Evolutionary conservation across 2,113 vertebrate species (phyloP).

Genomic region (Meleagris gallopavo): DNA sequence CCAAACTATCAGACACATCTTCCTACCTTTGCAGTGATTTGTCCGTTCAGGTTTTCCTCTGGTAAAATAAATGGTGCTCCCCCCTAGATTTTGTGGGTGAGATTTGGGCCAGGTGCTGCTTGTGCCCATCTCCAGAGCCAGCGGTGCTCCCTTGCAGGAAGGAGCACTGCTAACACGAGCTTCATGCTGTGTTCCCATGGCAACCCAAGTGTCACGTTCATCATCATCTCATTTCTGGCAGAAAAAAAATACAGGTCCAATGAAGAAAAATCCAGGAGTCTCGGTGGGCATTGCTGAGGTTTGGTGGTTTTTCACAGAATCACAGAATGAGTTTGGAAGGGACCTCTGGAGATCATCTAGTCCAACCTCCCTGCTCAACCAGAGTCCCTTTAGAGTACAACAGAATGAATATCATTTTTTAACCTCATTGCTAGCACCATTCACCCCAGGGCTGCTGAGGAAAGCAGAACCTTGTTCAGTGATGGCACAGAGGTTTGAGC

Average conservation of each 20-base stretch:
- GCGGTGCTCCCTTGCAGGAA: not conserved
- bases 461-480: fast-evolving
- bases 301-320: not conserved
- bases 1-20: not conserved
- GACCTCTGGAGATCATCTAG: not conserved
- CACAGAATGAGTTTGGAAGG: not conserved
- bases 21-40: not conserved
- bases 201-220: constrained; percentile 52
- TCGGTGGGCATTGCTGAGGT: not conserved
- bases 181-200: constrained; percentile 44
- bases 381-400: not conserved
- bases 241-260: not conserved
- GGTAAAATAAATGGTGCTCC: not conserved
- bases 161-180: not conserved
- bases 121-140: not conserved
- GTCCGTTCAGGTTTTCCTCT: not conserved
- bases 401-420: not conserved
- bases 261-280: not conserved
- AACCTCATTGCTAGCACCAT: fast-evolving
- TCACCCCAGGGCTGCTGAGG: not conserved
- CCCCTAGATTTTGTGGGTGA: fast-evolving
- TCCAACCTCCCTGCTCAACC: not conserved
- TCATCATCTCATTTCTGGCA: not conserved
- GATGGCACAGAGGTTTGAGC: not conserved
- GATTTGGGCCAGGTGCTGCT: not conserved